Conservation (phyloP, 2,888 invertebrate species). For the Mongoloraphidia duomilia region DNA sequence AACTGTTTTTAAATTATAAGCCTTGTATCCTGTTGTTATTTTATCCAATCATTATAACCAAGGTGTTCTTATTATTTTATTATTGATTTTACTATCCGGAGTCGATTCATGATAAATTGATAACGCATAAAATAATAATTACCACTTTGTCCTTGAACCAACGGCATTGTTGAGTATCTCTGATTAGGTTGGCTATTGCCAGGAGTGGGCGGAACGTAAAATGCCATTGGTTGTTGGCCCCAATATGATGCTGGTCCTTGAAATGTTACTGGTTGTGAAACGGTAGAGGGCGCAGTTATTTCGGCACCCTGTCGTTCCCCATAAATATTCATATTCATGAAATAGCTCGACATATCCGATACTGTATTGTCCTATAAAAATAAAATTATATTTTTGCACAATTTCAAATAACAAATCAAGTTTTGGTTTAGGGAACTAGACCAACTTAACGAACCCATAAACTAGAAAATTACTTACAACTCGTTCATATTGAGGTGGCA, state of each 20-base stretch:
- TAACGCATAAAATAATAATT: constrained; percentile 8
- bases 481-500: constrained; percentile 24
- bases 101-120: too few species aligned
- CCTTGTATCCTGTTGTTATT: too few species aligned
- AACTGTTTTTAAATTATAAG: too few species aligned
- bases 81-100: too few species aligned
- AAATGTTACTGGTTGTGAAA: constrained; percentile 14
- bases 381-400: constrained; percentile 4
- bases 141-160: constrained; percentile 4
- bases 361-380: constrained; percentile 20
- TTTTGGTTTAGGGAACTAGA: too few species aligned
- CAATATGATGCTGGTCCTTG: constrained; percentile 13
- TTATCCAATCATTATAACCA: too few species aligned
- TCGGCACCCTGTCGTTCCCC: not conserved
- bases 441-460: not conserved
- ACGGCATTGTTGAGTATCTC: constrained; percentile 2
- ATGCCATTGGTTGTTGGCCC: constrained; percentile 20
- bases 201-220: constrained; percentile 22
- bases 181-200: constrained; percentile 13
- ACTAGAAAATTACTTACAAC: constrained; percentile 19
- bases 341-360: constrained; percentile 23
- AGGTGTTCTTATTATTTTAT: too few species aligned
- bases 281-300: constrained; percentile 8
- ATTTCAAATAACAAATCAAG: not conserved
- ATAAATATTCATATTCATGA: constrained; percentile 14